Conservation (phyloP, 53 echinoderm and acorn worm species). For the Zoroaster sp. region DNA sequence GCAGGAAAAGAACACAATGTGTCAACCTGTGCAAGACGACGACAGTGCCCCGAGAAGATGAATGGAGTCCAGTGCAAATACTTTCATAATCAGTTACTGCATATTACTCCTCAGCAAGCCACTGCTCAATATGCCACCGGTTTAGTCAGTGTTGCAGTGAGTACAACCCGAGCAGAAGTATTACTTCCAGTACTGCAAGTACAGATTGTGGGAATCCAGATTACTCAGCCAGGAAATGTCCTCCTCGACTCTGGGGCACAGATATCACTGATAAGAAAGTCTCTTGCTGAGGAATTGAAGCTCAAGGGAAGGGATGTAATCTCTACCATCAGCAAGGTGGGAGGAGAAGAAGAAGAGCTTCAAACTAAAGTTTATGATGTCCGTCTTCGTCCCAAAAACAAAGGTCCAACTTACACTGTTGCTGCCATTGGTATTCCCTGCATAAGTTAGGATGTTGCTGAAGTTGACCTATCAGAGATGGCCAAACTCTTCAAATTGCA, state of each 20-base stretch:
- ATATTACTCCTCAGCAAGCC: neutral
- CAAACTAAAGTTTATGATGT: constrained; percentile 37
- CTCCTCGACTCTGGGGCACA: constrained; percentile 63
- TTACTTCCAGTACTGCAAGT: constrained; percentile 58
- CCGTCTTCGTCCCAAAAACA: neutral
- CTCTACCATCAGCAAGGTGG: constrained; percentile 54
- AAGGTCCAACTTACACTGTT: neutral
- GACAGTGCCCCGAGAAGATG: constrained; percentile 21
- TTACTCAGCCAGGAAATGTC: constrained; percentile 13
- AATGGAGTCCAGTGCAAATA: constrained; percentile 42
- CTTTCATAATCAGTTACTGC: neutral
- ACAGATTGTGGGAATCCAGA: neutral
- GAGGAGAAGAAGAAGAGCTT: constrained; percentile 56
- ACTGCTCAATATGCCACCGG: too few relatives aligned
- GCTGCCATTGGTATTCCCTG: constrained; percentile 56
- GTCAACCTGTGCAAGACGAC: constrained; percentile 27
- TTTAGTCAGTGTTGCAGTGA: neutral
- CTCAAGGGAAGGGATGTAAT: neutral
- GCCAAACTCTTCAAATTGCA: neutral
- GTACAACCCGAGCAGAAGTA: neutral
- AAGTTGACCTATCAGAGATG: neutral
- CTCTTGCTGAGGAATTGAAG: constrained; percentile 33
- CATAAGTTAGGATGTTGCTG: constrained; percentile 40
- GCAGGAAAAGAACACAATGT: constrained; percentile 58
- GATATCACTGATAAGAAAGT: constrained; percentile 39